These are phyloP conservation scores for Vanacampus margaritifer DNA, from an alignment of 2,113 vertebrate genomes.

Conservation along the genomic window DNA sequence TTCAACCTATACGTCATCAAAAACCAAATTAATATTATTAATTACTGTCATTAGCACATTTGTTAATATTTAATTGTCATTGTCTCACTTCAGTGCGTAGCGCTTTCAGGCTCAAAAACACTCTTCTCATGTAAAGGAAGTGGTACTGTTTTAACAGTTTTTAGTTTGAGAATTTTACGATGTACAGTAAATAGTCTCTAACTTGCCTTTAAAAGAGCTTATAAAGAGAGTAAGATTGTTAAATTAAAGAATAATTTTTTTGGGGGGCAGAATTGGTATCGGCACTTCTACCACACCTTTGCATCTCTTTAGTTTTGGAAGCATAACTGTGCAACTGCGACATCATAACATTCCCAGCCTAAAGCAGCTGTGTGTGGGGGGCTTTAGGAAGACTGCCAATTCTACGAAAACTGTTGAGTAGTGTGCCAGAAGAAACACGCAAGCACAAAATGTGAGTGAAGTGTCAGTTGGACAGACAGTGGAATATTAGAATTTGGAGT, in stretches of 20 bases:
- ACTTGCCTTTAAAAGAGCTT: no score
- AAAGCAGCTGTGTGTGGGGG: not conserved
- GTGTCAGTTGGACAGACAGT: not conserved
- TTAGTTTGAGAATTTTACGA: no score
- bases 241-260: no score
- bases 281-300: not conserved
- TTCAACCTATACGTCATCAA: no score
- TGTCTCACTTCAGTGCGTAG: no score
- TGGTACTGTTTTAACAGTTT: no score
- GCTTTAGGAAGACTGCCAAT: not conserved
- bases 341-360: not conserved
- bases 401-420: slow-evolving; percentile 18
- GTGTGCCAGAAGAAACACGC: slow-evolving; percentile 19
- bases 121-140: no score
- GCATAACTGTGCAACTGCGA: not conserved
- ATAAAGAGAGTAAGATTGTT: no score
- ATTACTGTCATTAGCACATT: not conserved
- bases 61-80: not conserved
- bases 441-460: not conserved
- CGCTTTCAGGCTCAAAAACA: not conserved
- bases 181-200: no score
- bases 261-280: no score
- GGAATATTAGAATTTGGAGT: slow-evolving; percentile 15
- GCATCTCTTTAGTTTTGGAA: not conserved
- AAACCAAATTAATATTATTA: no score